Percentiles rank a stretch among this genome's conserved stretches.
phyloP scores from a whole-genome alignment of 2,888 invertebrate species.

The Hyles lineata region DNA sequence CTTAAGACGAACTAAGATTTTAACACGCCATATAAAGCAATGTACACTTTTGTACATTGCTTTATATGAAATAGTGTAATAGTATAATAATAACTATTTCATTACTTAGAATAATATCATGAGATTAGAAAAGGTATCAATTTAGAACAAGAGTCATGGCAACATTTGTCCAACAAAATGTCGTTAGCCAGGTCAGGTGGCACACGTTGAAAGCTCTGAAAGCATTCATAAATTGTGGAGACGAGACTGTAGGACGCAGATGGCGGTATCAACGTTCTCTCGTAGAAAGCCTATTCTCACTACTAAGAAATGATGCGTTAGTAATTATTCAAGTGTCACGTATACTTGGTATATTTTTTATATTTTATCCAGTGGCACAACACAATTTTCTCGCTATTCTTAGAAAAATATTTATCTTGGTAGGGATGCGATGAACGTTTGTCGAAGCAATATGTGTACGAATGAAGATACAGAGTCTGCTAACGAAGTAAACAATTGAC shows the following conservation, averaged over 20 bases:
- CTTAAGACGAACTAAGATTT: background rate
- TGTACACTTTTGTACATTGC: too few species aligned
- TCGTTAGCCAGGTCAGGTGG: conserved; percentile 80
- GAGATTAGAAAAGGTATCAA: background rate
- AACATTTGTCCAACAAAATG: conserved; percentile 76
- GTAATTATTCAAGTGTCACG: conserved; percentile 43
- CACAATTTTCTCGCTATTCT: conserved; percentile 28
- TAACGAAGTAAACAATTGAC: conserved; percentile 83
- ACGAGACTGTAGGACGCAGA: conserved; percentile 73
- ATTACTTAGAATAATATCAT: background rate
- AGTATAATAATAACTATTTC: too few species aligned
- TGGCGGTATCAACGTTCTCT: conserved; percentile 63
- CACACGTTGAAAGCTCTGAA: conserved; percentile 79
- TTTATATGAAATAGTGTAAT: too few species aligned
- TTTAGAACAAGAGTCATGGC: conserved; percentile 16
- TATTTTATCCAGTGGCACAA: background rate
- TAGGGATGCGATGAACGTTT: conserved; percentile 62
- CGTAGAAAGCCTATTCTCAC: conserved; percentile 60
- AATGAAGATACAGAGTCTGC: conserved; percentile 66
- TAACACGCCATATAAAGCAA: background rate
- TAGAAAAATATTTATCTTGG: conserved; percentile 50
- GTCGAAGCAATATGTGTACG: conserved; percentile 62
- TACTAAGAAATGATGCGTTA: conserved; percentile 54
- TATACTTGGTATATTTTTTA: background rate
- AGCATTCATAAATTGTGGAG: conserved; percentile 81